Evolutionary conservation across 2,797 vertebrate species (phyloP), one percentile per base, ranked within the genome.

Genomic region (Trematomus bernacchii): DNA sequence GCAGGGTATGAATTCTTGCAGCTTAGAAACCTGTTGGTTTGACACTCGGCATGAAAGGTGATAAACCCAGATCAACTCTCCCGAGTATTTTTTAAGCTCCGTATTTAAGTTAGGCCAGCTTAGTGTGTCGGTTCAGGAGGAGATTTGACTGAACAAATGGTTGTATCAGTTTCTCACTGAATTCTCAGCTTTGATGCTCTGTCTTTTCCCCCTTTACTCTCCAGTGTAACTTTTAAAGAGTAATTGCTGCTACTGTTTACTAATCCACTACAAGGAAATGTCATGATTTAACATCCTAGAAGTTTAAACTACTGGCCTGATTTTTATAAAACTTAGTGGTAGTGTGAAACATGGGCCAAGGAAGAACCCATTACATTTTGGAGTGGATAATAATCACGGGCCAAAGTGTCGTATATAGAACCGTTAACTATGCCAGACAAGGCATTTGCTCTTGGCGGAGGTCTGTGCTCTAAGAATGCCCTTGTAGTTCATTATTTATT

Each of bases 31-130:
- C 2, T 85, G 82, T 86, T 85, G 66, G 73, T 87, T 82, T 89
- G 82, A 87, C 77, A 81, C 76, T 79, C 57, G 16, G 55, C 60
- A 54, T 68, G 70, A 83, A 69, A 77, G 47, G 71, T 53, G 64
- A 47, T 85, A 51, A 86, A 77, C 66, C 76, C 77, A 66, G 67
- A 83, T 87, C 50, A 85, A 75, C 75, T 84, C 61, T 66, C 44
- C 14, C 54, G 3, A 51, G 76, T 85, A 84, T 62, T 70, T 84
- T 84, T 80, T 77, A 84, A 83, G 83, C 78, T 55, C 23, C 10
- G 16, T 54, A 57, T 67, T 81, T 86, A 87, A 89, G 85, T 85
- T 79, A 87, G 73, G 71, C 62, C 74, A 72, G 80, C 81, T 88
- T 83, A 87, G 82, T 60, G 63, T 65, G 72, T 67, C 62, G 42